phyloP scores from a whole-genome alignment of 2,797 vertebrate genomes.

The Balearica regulorum region DNA sequence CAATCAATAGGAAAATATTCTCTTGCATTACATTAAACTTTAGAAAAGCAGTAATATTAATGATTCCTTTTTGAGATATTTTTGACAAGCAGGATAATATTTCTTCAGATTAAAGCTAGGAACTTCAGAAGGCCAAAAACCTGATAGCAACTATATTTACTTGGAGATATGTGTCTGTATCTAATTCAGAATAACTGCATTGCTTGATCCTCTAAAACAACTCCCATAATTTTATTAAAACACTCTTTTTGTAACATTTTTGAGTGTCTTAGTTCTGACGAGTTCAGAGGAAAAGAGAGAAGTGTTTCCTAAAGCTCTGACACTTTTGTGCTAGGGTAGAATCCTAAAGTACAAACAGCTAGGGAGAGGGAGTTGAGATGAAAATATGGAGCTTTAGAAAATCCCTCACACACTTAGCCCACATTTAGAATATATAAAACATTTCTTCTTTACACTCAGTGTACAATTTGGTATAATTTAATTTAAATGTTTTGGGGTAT shows the following conservation, averaged over 20 bases:
- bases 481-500: background rate
- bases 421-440: background rate
- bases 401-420: background rate
- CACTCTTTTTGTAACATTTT: background rate
- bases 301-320: background rate
- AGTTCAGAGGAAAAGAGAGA: background rate
- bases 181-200: background rate
- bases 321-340: background rate
- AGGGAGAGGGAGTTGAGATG: background rate
- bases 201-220: background rate
- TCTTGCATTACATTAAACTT: background rate
- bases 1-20: background rate
- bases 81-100: background rate
- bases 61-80: background rate
- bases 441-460: background rate
- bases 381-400: background rate
- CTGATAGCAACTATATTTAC: background rate
- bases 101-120: background rate
- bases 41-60: background rate
- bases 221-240: background rate
- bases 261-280: background rate
- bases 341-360: background rate
- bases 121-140: background rate
- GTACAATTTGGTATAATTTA: background rate
- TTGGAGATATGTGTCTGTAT: background rate